These are phyloP conservation scores for Ginglymostoma cirratum DNA, from an alignment of 2,113 vertebrate species.

Conservation along the genomic window DNA sequence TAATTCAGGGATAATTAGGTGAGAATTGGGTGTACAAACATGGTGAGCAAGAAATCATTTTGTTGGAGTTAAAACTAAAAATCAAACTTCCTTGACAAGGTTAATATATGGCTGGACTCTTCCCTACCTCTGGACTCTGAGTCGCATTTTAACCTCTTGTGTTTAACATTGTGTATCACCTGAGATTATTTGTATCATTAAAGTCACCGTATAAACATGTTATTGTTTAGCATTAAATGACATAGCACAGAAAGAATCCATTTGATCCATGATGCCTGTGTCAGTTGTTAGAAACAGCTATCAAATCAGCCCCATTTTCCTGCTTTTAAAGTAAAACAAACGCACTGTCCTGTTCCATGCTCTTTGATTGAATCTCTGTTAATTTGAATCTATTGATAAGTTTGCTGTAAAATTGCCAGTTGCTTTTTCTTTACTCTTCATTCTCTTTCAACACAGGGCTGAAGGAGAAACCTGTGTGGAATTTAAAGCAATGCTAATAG, in stretches of 20 bases:
- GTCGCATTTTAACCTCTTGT: too few relatives aligned
- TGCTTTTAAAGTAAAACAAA: background rate
- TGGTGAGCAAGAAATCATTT: too few relatives aligned
- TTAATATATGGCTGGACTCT: too few relatives aligned
- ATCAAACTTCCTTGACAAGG: too few relatives aligned
- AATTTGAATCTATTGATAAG: background rate
- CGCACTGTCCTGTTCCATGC: background rate
- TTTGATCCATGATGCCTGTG: background rate
- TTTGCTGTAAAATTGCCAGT: background rate
- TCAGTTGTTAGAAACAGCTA: background rate
- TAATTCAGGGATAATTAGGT: too few relatives aligned
- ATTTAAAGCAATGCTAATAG: conserved; percentile 96
- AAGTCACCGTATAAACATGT: background rate
- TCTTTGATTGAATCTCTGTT: background rate
- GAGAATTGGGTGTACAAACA: too few relatives aligned
- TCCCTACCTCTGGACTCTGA: too few relatives aligned
- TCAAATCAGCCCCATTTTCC: background rate
- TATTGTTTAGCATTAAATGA: background rate
- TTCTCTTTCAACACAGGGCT: conserved; percentile 60
- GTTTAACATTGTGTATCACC: background rate
- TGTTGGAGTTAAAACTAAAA: too few relatives aligned
- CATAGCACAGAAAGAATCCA: background rate
- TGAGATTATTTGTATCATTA: background rate
- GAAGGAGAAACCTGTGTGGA: conserved; percentile 98
- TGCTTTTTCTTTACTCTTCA: background rate